Percentiles rank a stretch among this genome's conserved stretches.
Evolutionary conservation across 1,140 invertebrate species (phyloP).

Genomic region (Hylaeus volcanicus): DNA sequence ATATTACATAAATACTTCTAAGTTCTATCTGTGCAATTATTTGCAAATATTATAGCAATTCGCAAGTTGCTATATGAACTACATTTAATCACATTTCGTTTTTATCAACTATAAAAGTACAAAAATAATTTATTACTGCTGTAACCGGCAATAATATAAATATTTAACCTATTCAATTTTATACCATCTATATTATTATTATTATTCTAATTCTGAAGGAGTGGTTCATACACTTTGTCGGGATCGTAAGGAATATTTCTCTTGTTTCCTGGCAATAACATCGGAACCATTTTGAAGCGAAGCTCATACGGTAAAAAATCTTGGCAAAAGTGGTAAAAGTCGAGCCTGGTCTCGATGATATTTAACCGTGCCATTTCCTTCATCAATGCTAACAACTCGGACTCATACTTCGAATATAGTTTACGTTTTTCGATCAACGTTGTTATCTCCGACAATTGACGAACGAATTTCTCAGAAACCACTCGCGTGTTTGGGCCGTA

Average conservation of each 20-base stretch:
- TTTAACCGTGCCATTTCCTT: conserved; percentile 66
- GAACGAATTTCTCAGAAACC: conserved; percentile 69
- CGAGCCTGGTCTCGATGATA: conserved; percentile 63
- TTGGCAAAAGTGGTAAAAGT: conserved; percentile 72
- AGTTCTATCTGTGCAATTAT: no score
- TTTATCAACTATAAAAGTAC: no score
- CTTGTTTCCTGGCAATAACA: conserved; percentile 68
- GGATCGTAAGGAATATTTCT: conserved; percentile 67
- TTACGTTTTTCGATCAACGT: conserved; percentile 42
- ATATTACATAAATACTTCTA: no score
- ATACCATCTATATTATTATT: no score
- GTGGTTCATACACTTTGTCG: conserved; percentile 48
- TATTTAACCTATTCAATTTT: neutral
- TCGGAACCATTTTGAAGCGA: conserved; percentile 68
- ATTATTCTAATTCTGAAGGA: conserved; percentile 31
- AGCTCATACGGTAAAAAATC: conserved; percentile 73
- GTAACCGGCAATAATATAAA: neutral
- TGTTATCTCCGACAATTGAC: conserved; percentile 44
- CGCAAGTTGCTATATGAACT: no score
- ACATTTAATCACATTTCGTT: no score
- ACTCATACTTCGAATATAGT: conserved; percentile 62
- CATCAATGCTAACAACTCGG: conserved; percentile 60
- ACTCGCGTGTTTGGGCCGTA: conserved; percentile 56
- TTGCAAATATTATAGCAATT: no score
- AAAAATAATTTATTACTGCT: no score